A percentile compares a stretch with the other conserved stretches of the same genome.
Evolutionary conservation across 35 echinoderm and acorn worm species (phyloP).

Genomic region (Lytechinus pictus): DNA sequence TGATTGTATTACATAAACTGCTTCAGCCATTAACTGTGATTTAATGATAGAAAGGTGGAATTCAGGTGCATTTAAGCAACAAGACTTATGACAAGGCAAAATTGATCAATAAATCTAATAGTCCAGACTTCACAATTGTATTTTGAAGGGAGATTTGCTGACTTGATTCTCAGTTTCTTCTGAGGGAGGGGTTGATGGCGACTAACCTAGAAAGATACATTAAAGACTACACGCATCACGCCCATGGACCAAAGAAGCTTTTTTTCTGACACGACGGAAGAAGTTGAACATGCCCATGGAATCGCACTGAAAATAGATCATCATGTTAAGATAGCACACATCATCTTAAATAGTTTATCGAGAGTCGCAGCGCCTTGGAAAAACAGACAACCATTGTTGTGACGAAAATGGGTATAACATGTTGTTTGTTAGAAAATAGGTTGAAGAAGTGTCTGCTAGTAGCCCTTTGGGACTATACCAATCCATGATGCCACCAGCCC

Average conservation of each 20-base stretch:
- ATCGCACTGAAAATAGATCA: background rate
- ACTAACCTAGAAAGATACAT: background rate
- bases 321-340: background rate
- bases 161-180: too few relatives aligned
- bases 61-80: too few relatives aligned
- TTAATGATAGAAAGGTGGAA: too few relatives aligned
- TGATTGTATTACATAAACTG: too few relatives aligned
- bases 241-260: background rate
- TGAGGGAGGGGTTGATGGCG: background rate
- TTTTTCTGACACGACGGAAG: background rate
- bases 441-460: background rate
- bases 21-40: too few relatives aligned
- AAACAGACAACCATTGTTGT: background rate
- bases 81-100: too few relatives aligned
- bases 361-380: background rate
- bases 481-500: background rate
- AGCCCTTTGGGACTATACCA: background rate
- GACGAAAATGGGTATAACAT: background rate
- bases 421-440: background rate
- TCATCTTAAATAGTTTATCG: slow-evolving; percentile 14
- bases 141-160: too few relatives aligned
- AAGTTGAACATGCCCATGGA: background rate
- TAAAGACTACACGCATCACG: too few relatives aligned
- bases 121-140: too few relatives aligned
- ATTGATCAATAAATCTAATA: too few relatives aligned